Evolutionary conservation across 2,113 vertebrate genomes (phyloP).

Genomic region (Pimephales promelas): DNA sequence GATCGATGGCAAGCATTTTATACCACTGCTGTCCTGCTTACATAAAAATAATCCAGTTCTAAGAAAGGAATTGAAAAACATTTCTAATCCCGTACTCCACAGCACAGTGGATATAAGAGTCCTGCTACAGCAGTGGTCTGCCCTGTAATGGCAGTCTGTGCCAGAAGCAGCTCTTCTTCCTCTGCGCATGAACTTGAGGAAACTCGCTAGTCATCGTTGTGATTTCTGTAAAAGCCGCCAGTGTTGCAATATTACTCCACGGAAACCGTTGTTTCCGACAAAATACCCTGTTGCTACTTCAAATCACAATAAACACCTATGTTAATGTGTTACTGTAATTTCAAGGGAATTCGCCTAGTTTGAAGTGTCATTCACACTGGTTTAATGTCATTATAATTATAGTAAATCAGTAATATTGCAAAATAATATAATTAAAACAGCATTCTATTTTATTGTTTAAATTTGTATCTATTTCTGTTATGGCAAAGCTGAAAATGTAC

Average conservation of each 20-base stretch:
- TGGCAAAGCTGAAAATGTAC: neutral
- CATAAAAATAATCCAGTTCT: conserved; percentile 1
- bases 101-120: neutral
- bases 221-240: neutral
- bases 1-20: neutral
- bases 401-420: no score
- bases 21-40: neutral
- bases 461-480: no score
- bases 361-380: no score
- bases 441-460: no score
- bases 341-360: neutral
- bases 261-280: neutral
- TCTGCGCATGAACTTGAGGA: conserved; percentile 23
- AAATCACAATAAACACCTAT: neutral
- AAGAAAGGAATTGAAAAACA: conserved; percentile 57
- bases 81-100: conserved; percentile 27
- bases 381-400: no score
- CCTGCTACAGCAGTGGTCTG: neutral
- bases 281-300: neutral
- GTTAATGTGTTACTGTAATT: neutral
- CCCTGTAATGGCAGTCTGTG: neutral
- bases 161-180: neutral
- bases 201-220: neutral
- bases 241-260: neutral
- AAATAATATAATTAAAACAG: no score